Evolutionary conservation across 2,888 invertebrate species (phyloP).

Genomic region (Xanthorhoe designata): DNA sequence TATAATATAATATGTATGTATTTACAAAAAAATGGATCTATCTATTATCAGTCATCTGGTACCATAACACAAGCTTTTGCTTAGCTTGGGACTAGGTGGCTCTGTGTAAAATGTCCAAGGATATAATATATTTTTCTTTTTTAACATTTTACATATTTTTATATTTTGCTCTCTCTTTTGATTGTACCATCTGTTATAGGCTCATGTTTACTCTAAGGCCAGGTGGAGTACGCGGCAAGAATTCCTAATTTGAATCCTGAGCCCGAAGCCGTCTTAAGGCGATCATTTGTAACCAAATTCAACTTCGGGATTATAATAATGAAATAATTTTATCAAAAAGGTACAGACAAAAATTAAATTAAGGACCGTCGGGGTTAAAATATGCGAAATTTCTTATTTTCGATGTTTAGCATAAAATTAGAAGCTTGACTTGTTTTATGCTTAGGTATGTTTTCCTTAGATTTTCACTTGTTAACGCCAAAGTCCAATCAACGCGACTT

Average conservation of each 20-base stretch:
- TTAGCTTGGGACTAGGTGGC: no score
- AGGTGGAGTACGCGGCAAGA: conserved; percentile 24
- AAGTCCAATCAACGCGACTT: not conserved
- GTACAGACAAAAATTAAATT: conserved; percentile 29
- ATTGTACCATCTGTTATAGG: not conserved
- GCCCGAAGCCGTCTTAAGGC: conserved; percentile 19
- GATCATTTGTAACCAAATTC: conserved; percentile 39
- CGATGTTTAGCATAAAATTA: conserved; percentile 12
- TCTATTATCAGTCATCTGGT: no score
- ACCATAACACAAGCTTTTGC: no score
- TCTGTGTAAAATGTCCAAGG: no score
- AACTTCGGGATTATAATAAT: conserved; percentile 44
- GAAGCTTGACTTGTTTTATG: conserved; percentile 6
- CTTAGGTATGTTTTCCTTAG: not conserved
- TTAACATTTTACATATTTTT: no score
- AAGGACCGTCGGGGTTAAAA: conserved; percentile 18
- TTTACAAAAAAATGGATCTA: no score
- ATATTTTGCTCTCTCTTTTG: no score
- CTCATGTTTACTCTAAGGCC: conserved; percentile 15
- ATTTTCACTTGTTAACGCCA: not conserved
- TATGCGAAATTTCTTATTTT: conserved; percentile 22
- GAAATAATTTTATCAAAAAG: conserved; percentile 41
- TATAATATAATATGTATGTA: no score
- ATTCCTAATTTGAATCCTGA: conserved; percentile 28
- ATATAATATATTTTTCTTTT: no score